Base-by-base conservation (phyloP, 2,113 vertebrate species). In the Elachura formosa region DNA sequence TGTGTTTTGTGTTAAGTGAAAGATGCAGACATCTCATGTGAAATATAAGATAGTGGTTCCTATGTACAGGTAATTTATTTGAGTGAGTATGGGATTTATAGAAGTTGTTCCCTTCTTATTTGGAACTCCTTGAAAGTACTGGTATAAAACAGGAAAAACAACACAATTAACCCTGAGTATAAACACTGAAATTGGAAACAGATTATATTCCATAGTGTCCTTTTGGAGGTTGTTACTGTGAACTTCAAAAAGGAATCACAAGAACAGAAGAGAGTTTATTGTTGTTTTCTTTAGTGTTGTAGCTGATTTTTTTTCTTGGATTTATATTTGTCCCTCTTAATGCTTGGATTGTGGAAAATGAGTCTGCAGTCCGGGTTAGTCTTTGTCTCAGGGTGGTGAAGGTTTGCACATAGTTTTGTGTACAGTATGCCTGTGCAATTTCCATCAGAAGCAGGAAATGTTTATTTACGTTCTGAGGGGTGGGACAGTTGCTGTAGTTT, bases 361-460 rank as follows among this genome's bases (percentile, higher is more conserved):
- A 75, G 67, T 82, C 38, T 82, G 18, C 67, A 23, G 23, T 63
- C 26, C 34, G 58, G 13, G 20, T 78, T 90, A 74, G 29, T 51
- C 21, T 61, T 82, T 25, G 45, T 58, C 62, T 68, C 43, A 18
- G 40, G 34, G 40, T 75, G 46, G 66, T 82, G 49, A 41, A 77
- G 61, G 29, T 76, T 89, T 78, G 74, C 11, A 1, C 87, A 46
- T 43, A 77, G 58, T 71, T 72, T 83, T 88, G 68, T 94, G 86
- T 95, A 77, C 79, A 81, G 92, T 51, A 12, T 97, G 81, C 79
- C 78, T 81, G 91, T 92, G 84, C 76, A 79, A 63, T 93, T 96
- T 98, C 97, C 98, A 98, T 98, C 98, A 98, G 97, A 98, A 96
- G 97, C 98, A 98, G 98, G 98, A 99, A 99, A 98, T 98, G 98